phyloP scores from a whole-genome alignment of 2,797 vertebrate genomes.

The Knipowitschia caucasica region DNA sequence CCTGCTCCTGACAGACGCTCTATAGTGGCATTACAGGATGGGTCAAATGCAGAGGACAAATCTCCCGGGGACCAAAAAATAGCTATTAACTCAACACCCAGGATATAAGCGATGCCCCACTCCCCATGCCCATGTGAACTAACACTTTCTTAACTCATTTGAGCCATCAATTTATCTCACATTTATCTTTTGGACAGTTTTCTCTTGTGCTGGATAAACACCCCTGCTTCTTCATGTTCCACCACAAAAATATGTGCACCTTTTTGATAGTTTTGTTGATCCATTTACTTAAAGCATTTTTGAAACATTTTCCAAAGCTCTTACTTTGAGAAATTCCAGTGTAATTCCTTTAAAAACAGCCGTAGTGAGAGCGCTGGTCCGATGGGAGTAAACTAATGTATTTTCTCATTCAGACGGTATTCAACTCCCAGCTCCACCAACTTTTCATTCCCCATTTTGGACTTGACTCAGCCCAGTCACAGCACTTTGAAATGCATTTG shows the following conservation, averaged over 20 bases:
- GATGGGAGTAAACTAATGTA: constrained; percentile 16
- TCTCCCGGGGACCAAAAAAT: no score
- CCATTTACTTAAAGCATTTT: not conserved
- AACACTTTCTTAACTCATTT: no score
- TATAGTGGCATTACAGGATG: no score
- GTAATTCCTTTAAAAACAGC: not conserved
- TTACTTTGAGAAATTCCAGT: not conserved
- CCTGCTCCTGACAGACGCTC: no score
- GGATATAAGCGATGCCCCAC: no score
- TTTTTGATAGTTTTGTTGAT: not conserved
- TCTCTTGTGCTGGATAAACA: no score
- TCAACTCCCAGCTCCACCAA: not conserved
- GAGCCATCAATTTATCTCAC: no score
- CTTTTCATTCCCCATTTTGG: constrained; percentile 36
- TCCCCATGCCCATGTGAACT: no score
- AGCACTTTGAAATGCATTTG: not conserved
- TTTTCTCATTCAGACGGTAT: constrained; percentile 35
- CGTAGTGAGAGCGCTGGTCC: constrained; percentile 15
- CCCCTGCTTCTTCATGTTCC: not conserved
- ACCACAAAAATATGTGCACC: no score
- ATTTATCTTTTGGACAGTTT: no score
- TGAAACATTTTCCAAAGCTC: not conserved
- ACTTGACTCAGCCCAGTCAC: constrained; percentile 8
- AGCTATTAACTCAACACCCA: no score
- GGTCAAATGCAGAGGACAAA: no score